Conservation (phyloP, 1,140 invertebrate species). For the Archivesica marissinica region DNA sequence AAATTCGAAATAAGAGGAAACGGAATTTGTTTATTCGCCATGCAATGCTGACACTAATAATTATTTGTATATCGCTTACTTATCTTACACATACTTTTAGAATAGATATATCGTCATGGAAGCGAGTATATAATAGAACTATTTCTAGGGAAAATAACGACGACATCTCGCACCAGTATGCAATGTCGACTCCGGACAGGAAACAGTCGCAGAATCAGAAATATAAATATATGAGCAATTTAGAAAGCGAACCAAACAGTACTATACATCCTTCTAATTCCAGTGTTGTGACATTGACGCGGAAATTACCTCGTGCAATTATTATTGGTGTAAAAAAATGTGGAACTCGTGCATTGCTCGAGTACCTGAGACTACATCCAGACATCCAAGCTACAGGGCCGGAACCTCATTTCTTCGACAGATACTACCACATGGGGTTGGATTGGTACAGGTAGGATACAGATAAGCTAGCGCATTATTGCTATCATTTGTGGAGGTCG, state of each 20-base stretch:
- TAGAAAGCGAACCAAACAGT: too few species aligned
- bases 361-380: conserved; percentile 83
- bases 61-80: neutral
- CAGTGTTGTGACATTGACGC: too few species aligned
- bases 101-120: neutral
- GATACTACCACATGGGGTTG: conserved; percentile 81
- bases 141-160: neutral
- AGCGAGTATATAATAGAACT: neutral
- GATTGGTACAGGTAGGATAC: conserved; percentile 84
- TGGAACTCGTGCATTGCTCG: conserved; percentile 83
- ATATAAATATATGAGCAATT: too few species aligned
- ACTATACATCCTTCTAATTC: neutral
- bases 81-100: neutral
- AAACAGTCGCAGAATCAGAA: neutral
- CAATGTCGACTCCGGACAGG: neutral
- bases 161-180: neutral
- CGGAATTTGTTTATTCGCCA: neutral
- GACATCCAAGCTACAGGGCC: conserved; percentile 74
- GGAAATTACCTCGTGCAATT: conserved; percentile 69
- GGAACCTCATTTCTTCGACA: conserved; percentile 83
- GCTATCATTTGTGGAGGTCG: too few species aligned
- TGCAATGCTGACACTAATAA: neutral
- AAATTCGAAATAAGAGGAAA: neutral
- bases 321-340: conserved; percentile 84
- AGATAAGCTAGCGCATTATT: too few species aligned